Evolutionary conservation across 1,140 invertebrate species (phyloP).

Genomic region (Apolygus lucorum): DNA sequence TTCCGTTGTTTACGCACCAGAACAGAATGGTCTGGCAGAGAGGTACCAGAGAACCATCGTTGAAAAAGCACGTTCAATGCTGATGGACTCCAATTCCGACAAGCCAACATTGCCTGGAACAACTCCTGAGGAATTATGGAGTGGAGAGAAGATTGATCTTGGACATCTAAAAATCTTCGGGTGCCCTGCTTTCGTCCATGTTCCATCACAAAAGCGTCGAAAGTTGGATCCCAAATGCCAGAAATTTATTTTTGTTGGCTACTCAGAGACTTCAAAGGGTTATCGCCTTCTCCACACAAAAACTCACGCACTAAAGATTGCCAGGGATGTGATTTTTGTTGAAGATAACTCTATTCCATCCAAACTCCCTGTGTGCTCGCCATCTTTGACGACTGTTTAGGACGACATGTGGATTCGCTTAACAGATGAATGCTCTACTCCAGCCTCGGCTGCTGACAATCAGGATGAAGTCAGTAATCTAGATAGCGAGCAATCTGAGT

Average conservation of each 20-base stretch:
- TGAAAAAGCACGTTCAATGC: not conserved
- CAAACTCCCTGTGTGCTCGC: not conserved
- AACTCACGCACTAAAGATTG: constrained; percentile 25
- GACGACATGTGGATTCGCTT: not conserved
- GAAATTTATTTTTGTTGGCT: constrained; percentile 35
- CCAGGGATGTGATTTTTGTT: constrained; percentile 30
- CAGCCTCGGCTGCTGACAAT: no score
- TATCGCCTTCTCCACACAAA: constrained; percentile 32
- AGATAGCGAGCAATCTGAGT: no score
- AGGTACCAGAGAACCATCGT: not conserved
- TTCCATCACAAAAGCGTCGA: constrained; percentile 35
- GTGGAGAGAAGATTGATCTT: constrained; percentile 33
- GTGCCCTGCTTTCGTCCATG: constrained; percentile 37
- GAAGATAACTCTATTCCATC: not conserved
- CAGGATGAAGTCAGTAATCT: no score
- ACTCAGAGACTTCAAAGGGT: constrained; percentile 37
- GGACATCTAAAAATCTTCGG: constrained; percentile 40
- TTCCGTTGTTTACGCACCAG: not conserved
- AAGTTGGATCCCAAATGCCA: constrained; percentile 37
- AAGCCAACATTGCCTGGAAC: not conserved
- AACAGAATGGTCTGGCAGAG: not conserved
- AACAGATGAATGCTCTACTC: not conserved
- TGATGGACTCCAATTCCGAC: not conserved
- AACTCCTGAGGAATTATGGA: constrained; percentile 36
- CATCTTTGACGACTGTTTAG: not conserved